These are phyloP conservation scores for Desoria tigrina DNA, from an alignment of 2,888 invertebrate species.

Conservation along the genomic window DNA sequence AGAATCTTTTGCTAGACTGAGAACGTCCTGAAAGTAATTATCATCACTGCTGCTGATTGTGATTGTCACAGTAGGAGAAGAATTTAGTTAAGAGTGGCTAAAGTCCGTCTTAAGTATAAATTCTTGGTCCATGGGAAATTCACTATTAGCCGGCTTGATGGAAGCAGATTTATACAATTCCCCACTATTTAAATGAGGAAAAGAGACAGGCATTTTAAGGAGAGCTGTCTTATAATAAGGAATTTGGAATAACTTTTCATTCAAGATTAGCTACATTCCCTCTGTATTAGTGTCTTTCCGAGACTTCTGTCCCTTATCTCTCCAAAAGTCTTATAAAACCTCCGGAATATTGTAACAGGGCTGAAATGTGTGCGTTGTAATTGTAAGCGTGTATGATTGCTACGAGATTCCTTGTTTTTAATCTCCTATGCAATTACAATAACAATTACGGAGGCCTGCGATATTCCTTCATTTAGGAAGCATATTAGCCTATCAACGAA, in stretches of 20 bases:
- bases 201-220: neutral
- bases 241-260: no score
- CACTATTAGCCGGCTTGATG: neutral
- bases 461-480: slow-evolving; percentile 4
- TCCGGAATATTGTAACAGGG: no score
- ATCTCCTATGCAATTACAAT: neutral
- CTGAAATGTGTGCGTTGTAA: no score
- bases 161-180: no score
- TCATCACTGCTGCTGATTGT: slow-evolving; percentile 11
- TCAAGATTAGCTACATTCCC: no score
- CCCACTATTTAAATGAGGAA: neutral
- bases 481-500: no score
- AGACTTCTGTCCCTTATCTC: no score
- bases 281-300: no score
- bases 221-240: neutral
- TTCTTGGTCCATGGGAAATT: no score
- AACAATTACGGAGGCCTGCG: neutral
- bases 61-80: slow-evolving; percentile 10
- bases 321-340: no score
- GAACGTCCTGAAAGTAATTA: neutral
- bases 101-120: neutral
- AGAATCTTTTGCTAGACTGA: neutral
- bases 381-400: no score
- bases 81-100: slow-evolving; percentile 7
- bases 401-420: neutral